Evolutionary conservation across 2,113 vertebrate genomes (phyloP), one percentile per base, ranked within the genome.

Genomic region (Bubo bubo): DNA sequence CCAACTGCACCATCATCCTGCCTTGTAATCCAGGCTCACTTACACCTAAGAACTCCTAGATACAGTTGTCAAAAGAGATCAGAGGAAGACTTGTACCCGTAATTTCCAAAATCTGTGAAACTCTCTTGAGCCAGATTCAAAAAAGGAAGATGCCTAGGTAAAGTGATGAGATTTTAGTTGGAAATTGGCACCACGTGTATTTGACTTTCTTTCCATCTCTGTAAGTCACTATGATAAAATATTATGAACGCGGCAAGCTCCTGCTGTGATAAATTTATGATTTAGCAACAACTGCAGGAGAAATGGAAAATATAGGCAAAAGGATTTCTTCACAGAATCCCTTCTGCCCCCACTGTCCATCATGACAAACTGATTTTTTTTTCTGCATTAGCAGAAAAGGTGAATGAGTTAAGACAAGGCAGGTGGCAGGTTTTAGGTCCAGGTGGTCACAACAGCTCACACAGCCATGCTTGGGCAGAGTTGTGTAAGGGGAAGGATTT

Each of bases 231-330:
- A 70, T 84, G 85, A 93, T 80, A 90, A 41, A 93, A 56, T 62
- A 89, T 39, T 72, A 95, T 17, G 71, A 95, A 88, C 67, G 84
- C 6, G 4, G 68, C 59, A 90, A 88, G 56, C 86, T 79, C 95
- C 81, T 73, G 84, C 95, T 92, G 93, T 77, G 92, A 91, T 76
- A 70, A 87, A 89, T 91, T 91, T 75, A 95, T 72, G 79, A 85
- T 94, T 86, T 79, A 95, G 77, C 66, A 92, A 92, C 87, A 86
- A 93, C 76, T 72, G 56, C 64, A 81, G 68, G 12, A 94, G 64
- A 93, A 94, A 96, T 70, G 91, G 91, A 97, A 93, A 96, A 91
- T 77, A 80, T 19, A 84, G 86, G 87, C 60, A 70, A 88, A 90
- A 79, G 6, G 28, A 45, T 84, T 93, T 95, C 64, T 93, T 94